phyloP scores from a whole-genome alignment of 2,888 invertebrate species.

The Leptopilina myrica region DNA sequence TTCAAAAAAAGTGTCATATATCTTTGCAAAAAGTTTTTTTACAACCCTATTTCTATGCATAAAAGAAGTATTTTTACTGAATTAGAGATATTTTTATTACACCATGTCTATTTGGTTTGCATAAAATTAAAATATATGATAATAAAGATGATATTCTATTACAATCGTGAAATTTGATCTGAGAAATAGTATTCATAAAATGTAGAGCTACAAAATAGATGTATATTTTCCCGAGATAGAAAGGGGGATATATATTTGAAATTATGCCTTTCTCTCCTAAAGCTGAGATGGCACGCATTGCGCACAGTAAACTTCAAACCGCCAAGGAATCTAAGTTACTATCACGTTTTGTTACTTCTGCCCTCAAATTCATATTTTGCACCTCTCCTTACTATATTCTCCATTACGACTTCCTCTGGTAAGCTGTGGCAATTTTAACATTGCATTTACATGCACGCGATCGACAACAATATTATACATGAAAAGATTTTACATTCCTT shows the following conservation, averaged over 20 bases:
- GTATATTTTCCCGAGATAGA: conserved; percentile 12
- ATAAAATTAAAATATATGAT: not conserved
- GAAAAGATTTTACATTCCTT: conserved; percentile 41
- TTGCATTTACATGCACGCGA: conserved; percentile 46
- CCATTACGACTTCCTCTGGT: conserved; percentile 5
- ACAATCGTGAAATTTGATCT: not conserved
- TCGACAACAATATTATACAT: conserved; percentile 14
- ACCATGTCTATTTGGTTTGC: no score
- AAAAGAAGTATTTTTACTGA: no score
- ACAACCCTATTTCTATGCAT: no score
- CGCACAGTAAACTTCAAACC: not conserved
- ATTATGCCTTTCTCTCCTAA: not conserved
- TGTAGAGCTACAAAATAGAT: conserved; percentile 9
- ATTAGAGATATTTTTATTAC: no score
- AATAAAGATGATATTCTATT: conserved; percentile 1
- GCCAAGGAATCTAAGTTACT: not conserved
- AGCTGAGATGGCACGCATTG: conserved; percentile 27
- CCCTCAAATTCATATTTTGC: not conserved
- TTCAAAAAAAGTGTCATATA: not conserved
- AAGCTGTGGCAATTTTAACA: conserved; percentile 36
- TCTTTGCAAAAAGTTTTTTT: no score
- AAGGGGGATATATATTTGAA: not conserved
- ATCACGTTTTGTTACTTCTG: not conserved
- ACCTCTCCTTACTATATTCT: not conserved
- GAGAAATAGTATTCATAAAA: conserved; percentile 6